A percentile compares a stretch with the other conserved stretches of the same genome.
Evolutionary conservation across 1,140 invertebrate species (phyloP).

Genomic region (Neotoxoptera formosana): DNA sequence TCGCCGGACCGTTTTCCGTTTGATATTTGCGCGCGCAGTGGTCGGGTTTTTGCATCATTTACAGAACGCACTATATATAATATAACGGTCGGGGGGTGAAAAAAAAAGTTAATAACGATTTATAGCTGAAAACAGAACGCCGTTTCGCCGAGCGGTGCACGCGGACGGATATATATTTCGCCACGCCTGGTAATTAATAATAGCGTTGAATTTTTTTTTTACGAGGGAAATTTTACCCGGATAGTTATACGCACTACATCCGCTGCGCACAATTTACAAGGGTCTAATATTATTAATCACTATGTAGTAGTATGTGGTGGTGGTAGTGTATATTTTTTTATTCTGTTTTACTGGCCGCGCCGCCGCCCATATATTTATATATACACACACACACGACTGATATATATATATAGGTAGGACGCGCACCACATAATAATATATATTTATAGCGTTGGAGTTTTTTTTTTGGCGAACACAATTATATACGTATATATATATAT

Average conservation of each 20-base stretch:
- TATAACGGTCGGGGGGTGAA: no score
- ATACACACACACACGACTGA: no score
- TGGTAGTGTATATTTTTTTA: not conserved
- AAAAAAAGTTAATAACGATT: slow-evolving; percentile 13
- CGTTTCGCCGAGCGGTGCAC: not conserved
- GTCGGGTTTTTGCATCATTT: not conserved
- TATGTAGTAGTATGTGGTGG: not conserved
- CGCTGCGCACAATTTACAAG: not conserved
- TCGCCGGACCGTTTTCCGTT: not conserved
- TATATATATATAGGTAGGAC: not conserved
- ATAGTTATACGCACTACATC: not conserved
- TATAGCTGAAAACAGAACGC: not conserved
- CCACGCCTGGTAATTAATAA: slow-evolving; percentile 1
- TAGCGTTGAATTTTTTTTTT: not conserved
- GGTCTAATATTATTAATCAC: slow-evolving; percentile 17
- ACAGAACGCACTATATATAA: not conserved
- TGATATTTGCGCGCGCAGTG: not conserved
- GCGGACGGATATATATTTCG: not conserved
- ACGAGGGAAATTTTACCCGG: not conserved
- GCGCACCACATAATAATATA: not conserved
- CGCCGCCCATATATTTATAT: no score
- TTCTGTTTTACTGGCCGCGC: not conserved
- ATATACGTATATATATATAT: not conserved
- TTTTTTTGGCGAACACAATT: not conserved
- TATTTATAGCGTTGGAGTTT: not conserved